phyloP scores from a whole-genome alignment of 1,140 invertebrate genomes.

The Brachionus manjavacas region DNA sequence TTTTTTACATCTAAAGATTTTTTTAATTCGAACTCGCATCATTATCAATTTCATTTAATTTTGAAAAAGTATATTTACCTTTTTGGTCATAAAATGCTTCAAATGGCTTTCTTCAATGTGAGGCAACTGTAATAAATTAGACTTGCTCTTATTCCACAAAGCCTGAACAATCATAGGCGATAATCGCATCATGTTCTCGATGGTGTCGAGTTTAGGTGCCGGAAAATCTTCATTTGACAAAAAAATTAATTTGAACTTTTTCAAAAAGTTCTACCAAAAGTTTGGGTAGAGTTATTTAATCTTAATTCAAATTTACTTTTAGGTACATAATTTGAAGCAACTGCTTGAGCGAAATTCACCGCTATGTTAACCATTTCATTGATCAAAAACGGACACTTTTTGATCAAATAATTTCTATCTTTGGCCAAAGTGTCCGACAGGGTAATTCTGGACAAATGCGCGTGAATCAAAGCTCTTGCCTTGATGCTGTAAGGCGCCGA shows the following conservation, averaged over 20 bases:
- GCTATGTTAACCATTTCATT: slow-evolving; percentile 95
- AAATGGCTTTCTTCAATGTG: slow-evolving; percentile 88
- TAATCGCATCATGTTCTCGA: slow-evolving; percentile 95
- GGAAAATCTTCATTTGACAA: slow-evolving; percentile 62
- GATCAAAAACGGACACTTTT: slow-evolving; percentile 88
- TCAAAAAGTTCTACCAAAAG: too few relatives aligned
- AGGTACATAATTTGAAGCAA: slow-evolving; percentile 67
- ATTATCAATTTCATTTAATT: too few relatives aligned
- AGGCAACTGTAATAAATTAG: slow-evolving; percentile 85
- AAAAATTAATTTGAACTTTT: slow-evolving; percentile 44
- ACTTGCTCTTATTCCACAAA: slow-evolving; percentile 81
- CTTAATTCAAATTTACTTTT: slow-evolving; percentile 67
- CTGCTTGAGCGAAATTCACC: slow-evolving; percentile 83
- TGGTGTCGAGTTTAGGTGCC: slow-evolving; percentile 82
- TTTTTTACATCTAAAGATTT: too few relatives aligned
- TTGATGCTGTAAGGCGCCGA: slow-evolving; percentile 94
- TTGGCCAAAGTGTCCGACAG: slow-evolving; percentile 75
- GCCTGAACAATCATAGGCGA: slow-evolving; percentile 94
- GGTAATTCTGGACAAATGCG: slow-evolving; percentile 78
- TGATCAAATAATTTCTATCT: slow-evolving; percentile 69
- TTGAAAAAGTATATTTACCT: slow-evolving; percentile 53
- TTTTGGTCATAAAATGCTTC: slow-evolving; percentile 80
- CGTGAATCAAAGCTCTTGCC: slow-evolving; percentile 84
- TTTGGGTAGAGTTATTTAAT: too few relatives aligned
- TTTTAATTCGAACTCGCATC: too few relatives aligned